A percentile compares a stretch with the other conserved stretches of the same genome.
Conservation (phyloP, 2,888 invertebrate genomes). For the Drosophila lacicola region DNA sequence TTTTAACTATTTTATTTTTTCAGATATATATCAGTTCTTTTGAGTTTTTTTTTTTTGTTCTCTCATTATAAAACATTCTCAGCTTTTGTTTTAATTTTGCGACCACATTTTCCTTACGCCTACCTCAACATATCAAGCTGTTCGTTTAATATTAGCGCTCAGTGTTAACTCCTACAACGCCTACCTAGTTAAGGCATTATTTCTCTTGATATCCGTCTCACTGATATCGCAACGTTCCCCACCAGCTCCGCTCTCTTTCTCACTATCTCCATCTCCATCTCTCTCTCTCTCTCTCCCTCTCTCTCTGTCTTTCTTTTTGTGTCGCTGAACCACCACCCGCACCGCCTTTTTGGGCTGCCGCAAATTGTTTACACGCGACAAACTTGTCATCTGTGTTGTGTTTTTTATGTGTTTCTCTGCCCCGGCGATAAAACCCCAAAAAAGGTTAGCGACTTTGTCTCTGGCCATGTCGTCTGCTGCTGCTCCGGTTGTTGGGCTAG, state of each 20-base stretch:
- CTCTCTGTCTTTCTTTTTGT: not conserved
- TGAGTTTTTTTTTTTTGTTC: not conserved
- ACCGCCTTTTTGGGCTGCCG: conserved; percentile 65
- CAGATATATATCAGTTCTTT: not conserved
- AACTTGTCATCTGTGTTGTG: conserved; percentile 70
- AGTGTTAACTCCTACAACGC: conserved; percentile 51
- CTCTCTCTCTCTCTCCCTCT: not conserved
- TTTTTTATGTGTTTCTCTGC: conserved; percentile 46
- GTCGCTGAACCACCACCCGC: conserved; percentile 54
- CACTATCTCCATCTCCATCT: not conserved
- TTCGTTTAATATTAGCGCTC: conserved; percentile 20
- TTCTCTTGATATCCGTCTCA: conserved; percentile 60
- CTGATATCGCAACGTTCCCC: conserved; percentile 55
- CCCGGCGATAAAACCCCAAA: conserved; percentile 65
- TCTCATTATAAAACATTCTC: not conserved
- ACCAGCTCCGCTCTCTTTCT: not conserved
- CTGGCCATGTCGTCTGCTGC: conserved; percentile 36
- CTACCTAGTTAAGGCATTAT: conserved; percentile 46
- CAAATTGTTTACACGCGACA: conserved; percentile 78
- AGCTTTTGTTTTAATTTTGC: not conserved
- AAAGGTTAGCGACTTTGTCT: conserved; percentile 75
- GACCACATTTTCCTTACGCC: not conserved
- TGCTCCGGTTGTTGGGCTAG: conserved; percentile 69
- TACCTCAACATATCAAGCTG: conserved; percentile 25
- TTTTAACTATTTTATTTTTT: too few species aligned